Evolutionary conservation across 2,888 invertebrate genomes (phyloP), one percentile per base, ranked within the genome.

Genomic region (Acleris holmiana): DNA sequence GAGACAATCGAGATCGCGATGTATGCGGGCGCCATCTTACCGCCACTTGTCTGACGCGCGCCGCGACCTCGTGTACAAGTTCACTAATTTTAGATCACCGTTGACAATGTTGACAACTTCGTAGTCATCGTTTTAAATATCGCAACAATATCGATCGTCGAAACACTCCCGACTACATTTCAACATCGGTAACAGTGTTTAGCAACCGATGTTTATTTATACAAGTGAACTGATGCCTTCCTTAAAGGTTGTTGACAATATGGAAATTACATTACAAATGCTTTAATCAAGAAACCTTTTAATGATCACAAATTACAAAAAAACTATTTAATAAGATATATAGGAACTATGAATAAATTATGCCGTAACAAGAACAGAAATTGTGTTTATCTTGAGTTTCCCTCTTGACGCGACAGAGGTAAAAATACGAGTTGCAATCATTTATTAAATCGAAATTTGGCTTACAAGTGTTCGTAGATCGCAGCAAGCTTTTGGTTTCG

Each of bases 11-110:
- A 79, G 79, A 83, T 80, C 77, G 83, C 79, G 77, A 81, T 77
- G 66, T 61, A 67, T 70, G 69, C 83, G 82, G 84, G 78, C 87
- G 86, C 84, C 85, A 85, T 88, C 84, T 87, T 87, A 79, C 79
- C 78, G 75, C 77, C 75, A 81, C 82, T 82, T 82, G 79, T 80
- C 80, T 84, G 83, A 83, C 83, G 85, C 82, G 81, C 79, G 78
- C 77, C 76, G 70, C 79, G 80, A 81, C 83, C 84, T 84, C 84
- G 84, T 79, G 78, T 81, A 77, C 80, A 82, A 83, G 81, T 84
- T 85, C 82, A 84, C 81, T 86, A 85, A 85, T 82, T 83, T 86
- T 84, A 85, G 83, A 85, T 79, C 78, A 74, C 73, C 65, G 77
- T 80, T 83, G 83, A 81, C 82, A 84, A 78, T 81, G 76, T 60